Evolutionary conservation across 2,797 vertebrate genomes (phyloP), one percentile per base, ranked within the genome.

Genomic region (Arnoldichthys spilopterus): DNA sequence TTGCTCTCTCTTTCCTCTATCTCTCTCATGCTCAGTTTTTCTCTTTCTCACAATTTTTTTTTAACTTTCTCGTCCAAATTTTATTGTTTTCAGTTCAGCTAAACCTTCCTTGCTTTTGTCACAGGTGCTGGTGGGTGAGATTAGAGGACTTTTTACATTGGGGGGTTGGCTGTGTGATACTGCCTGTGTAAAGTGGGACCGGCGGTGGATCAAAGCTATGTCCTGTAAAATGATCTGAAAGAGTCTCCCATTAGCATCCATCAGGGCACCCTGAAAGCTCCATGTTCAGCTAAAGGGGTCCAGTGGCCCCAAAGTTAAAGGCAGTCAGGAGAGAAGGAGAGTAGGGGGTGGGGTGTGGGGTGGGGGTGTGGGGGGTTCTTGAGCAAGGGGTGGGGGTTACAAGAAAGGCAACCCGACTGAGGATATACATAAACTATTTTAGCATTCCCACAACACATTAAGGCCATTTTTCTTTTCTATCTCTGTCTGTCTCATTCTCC

Each of bases 241-340:
- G 91, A 93, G 92, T 93, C 90, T 92, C 81, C 92, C 93, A 94
- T 94, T 95, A 95, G 93, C 94, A 95, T 95, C 95, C 94, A 95
- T 95, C 95, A 95, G 92, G 91, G 91, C 95, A 94, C 92, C 94
- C 94, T 95, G 94, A 95, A 94, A 94, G 93, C 90, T 91, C 94
- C 93, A 94, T 92, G 90, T 93, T 94, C 89, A 88, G 91, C 88
- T 91, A 90, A 93, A 93, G 92, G 90, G 93, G 90, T 93, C 92
- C 85, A 87, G 91, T 92, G 93, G 93, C 93, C 94, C 94, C 93
- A 94, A 94, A 95, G 92, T 92, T 90, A 93, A 95, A 93, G 91
- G 90, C 92, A 91, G 93, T 91, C 92, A 93, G 92, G 89, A 93
- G 93, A 90, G 89, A 82, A 87, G 90, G 91, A 91, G 82, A 85